These are phyloP conservation scores for Dryas iulia DNA, from an alignment of 1,140 invertebrate species.

Conservation along the genomic window DNA sequence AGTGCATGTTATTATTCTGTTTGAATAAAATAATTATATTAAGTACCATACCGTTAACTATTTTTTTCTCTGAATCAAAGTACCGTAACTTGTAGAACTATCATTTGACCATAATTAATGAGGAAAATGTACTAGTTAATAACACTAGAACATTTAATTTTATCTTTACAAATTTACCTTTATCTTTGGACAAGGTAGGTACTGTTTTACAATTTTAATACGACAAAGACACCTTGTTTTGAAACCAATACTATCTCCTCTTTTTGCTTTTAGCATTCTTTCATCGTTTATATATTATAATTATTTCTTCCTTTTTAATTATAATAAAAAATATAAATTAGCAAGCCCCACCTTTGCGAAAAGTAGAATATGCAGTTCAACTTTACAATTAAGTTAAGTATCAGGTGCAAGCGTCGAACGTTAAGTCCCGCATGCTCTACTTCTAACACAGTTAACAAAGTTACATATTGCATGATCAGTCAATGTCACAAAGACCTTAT, in stretches of 20 bases:
- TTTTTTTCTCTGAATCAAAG: conserved; percentile 18
- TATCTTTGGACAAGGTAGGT: not conserved
- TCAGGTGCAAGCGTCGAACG: conserved; percentile 21
- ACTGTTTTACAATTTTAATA: too few relatives aligned
- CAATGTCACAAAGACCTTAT: not conserved
- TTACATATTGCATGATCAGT: not conserved
- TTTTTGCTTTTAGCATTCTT: too few relatives aligned
- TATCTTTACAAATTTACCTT: not conserved
- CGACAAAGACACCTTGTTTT: too few relatives aligned
- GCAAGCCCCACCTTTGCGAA: not conserved
- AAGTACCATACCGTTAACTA: conserved; percentile 20
- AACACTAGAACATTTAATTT: not conserved
- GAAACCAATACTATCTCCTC: too few relatives aligned
- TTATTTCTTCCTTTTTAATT: too few relatives aligned
- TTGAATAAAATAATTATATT: not conserved
- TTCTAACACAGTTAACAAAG: conserved; percentile 26
- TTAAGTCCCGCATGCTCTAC: conserved; percentile 60
- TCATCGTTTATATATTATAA: too few relatives aligned
- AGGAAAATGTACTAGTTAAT: not conserved
- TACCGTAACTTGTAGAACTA: conserved; percentile 23
- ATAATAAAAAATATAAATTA: not conserved
- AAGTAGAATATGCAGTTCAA: not conserved
- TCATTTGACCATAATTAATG: conserved; percentile 15
- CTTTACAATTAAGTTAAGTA: conserved; percentile 38
- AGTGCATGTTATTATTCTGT: not conserved